Evolutionary conservation across 1,140 invertebrate genomes (phyloP).

Genomic region (Heliconius congener): DNA sequence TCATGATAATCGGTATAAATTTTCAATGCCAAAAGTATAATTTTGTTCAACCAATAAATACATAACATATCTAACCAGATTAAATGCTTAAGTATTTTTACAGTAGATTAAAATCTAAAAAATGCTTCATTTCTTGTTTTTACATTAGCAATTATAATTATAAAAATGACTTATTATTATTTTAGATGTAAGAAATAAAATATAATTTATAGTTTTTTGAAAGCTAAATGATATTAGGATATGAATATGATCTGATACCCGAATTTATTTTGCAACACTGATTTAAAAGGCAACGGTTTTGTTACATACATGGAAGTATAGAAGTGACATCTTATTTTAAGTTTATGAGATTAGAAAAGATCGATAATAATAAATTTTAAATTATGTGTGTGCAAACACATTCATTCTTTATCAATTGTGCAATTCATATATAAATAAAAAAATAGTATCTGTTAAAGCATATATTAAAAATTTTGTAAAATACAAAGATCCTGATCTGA

Average conservation of each 20-base stretch:
- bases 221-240: neutral
- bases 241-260: neutral
- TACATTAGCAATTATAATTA: neutral
- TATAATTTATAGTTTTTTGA: neutral
- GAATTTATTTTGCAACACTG: neutral
- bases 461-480: slow-evolving; percentile 2
- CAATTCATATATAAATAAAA: neutral
- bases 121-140: neutral
- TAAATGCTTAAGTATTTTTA: neutral
- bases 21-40: neutral
- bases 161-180: neutral
- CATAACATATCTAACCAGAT: neutral
- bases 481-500: neutral
- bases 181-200: neutral
- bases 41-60: neutral
- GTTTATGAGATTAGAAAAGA: neutral
- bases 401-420: neutral
- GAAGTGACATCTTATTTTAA: neutral
- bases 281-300: neutral
- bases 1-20: neutral
- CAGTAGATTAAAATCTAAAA: neutral
- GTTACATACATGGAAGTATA: neutral
- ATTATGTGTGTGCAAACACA: neutral
- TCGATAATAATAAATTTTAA: neutral
- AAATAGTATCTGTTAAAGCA: neutral